Evolutionary conservation across 2,113 vertebrate species (phyloP).

Genomic region (Sialia sialis): DNA sequence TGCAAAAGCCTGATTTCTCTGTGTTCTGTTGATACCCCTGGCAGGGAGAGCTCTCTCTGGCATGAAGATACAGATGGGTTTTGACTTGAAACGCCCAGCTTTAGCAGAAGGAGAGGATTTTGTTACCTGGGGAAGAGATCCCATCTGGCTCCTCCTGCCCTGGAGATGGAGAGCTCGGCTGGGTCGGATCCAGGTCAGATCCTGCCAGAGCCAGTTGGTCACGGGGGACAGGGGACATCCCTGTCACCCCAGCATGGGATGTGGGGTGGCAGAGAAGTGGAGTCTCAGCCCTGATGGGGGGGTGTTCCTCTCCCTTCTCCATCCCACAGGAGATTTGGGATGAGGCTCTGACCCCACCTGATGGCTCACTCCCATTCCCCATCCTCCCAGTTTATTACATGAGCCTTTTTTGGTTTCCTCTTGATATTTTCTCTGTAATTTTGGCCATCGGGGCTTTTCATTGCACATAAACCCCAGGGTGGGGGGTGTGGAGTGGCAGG

Average conservation of each 20-base stretch:
- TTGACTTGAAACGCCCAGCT: neutral
- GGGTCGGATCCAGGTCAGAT: accelerated
- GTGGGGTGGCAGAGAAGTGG: neutral
- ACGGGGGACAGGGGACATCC: neutral
- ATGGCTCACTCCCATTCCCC: neutral
- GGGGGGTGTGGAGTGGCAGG: neutral
- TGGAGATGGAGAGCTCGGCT: neutral
- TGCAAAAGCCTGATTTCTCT: neutral
- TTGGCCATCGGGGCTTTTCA: neutral
- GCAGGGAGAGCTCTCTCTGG: neutral
- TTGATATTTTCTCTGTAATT: accelerated
- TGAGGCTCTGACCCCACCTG: neutral
- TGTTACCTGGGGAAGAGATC: neutral
- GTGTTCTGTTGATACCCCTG: neutral
- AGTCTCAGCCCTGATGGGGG: neutral
- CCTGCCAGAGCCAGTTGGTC: neutral
- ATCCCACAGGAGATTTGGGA: neutral
- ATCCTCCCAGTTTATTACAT: neutral
- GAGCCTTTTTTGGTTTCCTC: neutral
- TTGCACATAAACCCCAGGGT: no score
- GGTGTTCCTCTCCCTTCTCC: neutral
- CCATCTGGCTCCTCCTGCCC: neutral
- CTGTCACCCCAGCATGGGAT: accelerated
- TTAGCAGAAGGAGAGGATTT: neutral
- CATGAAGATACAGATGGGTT: neutral